A percentile compares a stretch with the other conserved stretches of the same genome.
These are phyloP conservation scores for Apis cerana DNA, from an alignment of 1,140 invertebrate species.

Conservation along the genomic window DNA sequence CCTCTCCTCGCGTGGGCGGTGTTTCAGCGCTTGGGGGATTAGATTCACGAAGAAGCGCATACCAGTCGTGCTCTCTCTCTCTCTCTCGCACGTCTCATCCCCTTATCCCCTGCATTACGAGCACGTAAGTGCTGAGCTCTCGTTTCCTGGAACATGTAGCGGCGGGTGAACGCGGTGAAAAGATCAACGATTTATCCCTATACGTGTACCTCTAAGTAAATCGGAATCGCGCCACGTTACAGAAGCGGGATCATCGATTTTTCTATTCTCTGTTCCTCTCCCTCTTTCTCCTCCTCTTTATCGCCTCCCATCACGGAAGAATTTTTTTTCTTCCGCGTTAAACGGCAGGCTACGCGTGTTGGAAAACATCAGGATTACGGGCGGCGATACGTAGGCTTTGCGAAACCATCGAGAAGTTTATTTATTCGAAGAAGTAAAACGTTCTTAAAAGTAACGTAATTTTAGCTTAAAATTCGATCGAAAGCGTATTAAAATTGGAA, in stretches of 20 bases:
- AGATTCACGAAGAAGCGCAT: conserved; percentile 61
- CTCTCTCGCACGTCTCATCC: neutral
- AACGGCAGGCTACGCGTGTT: too few relatives aligned
- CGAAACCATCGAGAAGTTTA: too few relatives aligned
- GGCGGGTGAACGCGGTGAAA: conserved; percentile 27
- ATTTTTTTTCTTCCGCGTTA: too few relatives aligned
- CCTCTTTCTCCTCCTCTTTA: neutral
- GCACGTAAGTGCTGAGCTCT: conserved; percentile 48
- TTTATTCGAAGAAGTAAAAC: too few relatives aligned
- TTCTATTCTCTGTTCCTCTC: neutral
- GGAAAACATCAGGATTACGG: too few relatives aligned
- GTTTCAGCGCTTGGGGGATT: conserved; percentile 53
- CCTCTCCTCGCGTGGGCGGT: conserved; percentile 55
- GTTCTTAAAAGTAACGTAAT: too few relatives aligned
- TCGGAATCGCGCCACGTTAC: conserved; percentile 5
- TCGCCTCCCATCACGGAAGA: neutral
- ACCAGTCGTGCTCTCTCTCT: conserved; percentile 34
- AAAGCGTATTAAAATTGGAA: too few relatives aligned
- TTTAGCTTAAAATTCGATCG: too few relatives aligned
- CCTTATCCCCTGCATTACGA: conserved; percentile 49
- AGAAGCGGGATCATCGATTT: neutral
- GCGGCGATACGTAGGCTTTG: too few relatives aligned
- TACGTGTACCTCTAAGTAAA: conserved; percentile 6
- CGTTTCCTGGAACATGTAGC: conserved; percentile 50
- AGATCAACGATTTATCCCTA: conserved; percentile 25